Evolutionary conservation across 1,140 invertebrate genomes (phyloP), one percentile per base, ranked within the genome.

Genomic region (Augochlora pura): DNA sequence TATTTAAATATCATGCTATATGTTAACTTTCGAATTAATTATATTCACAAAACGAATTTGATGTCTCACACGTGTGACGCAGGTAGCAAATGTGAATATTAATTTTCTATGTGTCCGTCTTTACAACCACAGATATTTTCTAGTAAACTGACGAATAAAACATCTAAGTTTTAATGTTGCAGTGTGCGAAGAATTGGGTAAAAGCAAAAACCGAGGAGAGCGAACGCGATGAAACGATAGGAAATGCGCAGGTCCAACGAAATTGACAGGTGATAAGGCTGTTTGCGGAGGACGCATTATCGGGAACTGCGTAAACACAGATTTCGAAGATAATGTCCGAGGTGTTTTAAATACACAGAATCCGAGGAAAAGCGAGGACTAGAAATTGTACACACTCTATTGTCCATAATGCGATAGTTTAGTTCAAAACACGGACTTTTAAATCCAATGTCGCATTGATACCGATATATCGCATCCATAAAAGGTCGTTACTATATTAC

Each of bases 251-350:
- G 25, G 52, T 70, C 69, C n/a, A 38, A 49, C 14, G 14, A 38
- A 49, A 62, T 69, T 60, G 66, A 77, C 74, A 70, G 66, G 74
- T 67, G 74, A 77, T 77, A 77, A 77, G 57, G 8, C 18, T 62
- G 57, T 70, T 77, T 77, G 42, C 14, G 10, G 42, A 77, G 74
- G 74, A 69, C 66, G 66, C 67, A 46, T 77, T 77, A 70, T 23
- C n/a, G 42, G 38, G 21, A 38, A 62, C 39, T 32, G 12, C 25
- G 42, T 25, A 77, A 77, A 77, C 21, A 70, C 16, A 32, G 66
- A 77, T 77, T 59, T 49, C 7, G 7, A 77, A 77, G 66, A 77
- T 77, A 77, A 62, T n/a, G 12, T 32, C 16, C 4, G 66, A 38
- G 27, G 38, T 57, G 2, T 59, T 59, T 39, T 52, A 63, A 39